Conservation (phyloP, 2,113 vertebrate species). For the Brachionichthys hirsutus region DNA sequence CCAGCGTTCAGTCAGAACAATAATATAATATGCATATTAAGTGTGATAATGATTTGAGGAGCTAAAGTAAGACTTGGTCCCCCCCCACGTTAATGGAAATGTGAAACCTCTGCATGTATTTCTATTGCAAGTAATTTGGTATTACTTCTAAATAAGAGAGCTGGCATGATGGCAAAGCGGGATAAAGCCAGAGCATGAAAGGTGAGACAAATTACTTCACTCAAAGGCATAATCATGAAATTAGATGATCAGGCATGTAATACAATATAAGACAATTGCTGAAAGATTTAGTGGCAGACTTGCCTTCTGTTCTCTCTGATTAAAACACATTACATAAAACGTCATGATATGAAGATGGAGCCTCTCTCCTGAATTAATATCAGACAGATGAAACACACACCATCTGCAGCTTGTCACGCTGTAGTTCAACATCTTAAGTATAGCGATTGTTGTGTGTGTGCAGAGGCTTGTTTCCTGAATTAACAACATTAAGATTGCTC, state of each 20-base stretch:
- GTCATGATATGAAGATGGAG: constrained; percentile 20
- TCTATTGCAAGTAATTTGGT: constrained; percentile 8
- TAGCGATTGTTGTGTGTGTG: constrained; percentile 16
- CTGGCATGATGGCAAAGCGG: constrained; percentile 20
- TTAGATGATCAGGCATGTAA: constrained; percentile 50
- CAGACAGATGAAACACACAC: constrained; percentile 38
- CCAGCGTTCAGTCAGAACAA: no score
- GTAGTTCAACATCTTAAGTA: constrained; percentile 24
- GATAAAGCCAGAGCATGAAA: constrained; percentile 12
- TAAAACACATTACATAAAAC: constrained; percentile 29
- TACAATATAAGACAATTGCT: constrained; percentile 48
- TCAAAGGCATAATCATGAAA: constrained; percentile 55
- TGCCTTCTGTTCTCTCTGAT: constrained; percentile 35
- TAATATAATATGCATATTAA: no score
- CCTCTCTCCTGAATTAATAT: constrained; percentile 19
- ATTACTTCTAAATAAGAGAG: constrained; percentile 19
- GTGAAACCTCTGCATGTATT: constrained; percentile 1
- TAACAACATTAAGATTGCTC: constrained; percentile 1
- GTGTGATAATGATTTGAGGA: no score
- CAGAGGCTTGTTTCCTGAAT: constrained; percentile 21
- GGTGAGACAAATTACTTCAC: constrained; percentile 41
- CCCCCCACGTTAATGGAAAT: no score
- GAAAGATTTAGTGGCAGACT: constrained; percentile 29
- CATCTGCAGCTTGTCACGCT: constrained; percentile 26
- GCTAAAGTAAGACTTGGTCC: no score